Conservation (phyloP, 2,888 invertebrate species). For the Philaethria dido region DNA sequence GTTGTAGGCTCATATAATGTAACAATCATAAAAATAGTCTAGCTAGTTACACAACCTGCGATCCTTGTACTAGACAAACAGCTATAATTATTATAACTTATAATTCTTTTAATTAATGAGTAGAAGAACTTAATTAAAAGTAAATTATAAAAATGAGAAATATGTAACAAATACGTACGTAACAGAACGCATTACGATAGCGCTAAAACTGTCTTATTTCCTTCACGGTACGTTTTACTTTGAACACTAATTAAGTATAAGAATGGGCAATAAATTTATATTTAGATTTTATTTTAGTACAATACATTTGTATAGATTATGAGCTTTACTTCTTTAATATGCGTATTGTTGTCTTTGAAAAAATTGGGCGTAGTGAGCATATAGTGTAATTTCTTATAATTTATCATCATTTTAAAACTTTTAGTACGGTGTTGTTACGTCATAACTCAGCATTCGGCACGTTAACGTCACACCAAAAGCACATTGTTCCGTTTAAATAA, state of each 20-base stretch:
- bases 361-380: background rate
- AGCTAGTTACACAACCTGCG: background rate
- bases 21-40: too few relatives aligned
- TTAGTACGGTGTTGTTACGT: background rate
- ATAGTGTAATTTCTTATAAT: background rate
- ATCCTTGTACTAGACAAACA: background rate
- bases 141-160: background rate
- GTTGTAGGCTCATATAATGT: background rate
- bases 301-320: slow-evolving; percentile 22
- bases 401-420: background rate
- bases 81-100: background rate
- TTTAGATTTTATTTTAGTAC: slow-evolving; percentile 70
- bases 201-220: slow-evolving; percentile 52
- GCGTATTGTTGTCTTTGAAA: too few relatives aligned
- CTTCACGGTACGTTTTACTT: slow-evolving; percentile 79
- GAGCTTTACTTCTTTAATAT: background rate
- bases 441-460: background rate
- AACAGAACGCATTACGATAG: slow-evolving; percentile 7
- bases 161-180: slow-evolving; percentile 16
- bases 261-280: slow-evolving; percentile 81
- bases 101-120: background rate
- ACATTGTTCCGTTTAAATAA: slow-evolving; percentile 18
- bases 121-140: slow-evolving; percentile 10
- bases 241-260: slow-evolving; percentile 81
- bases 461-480: background rate